phyloP scores from a whole-genome alignment of 2,888 invertebrate species.

The Andrena bicolor region DNA sequence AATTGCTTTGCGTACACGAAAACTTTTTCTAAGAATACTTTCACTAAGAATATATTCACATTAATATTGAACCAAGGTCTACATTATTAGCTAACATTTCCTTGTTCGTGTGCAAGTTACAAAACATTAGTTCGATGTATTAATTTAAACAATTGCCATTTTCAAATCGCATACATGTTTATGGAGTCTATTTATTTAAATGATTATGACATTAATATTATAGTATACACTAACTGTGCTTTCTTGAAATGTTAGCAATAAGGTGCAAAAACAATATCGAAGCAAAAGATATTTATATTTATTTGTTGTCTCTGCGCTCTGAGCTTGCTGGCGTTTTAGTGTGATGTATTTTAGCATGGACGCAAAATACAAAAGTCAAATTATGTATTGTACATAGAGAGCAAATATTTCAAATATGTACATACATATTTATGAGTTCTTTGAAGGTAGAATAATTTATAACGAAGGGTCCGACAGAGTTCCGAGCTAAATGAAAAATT shows the following conservation, averaged over 20 bases:
- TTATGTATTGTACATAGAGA: slow-evolving; percentile 38
- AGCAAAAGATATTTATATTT: slow-evolving; percentile 28
- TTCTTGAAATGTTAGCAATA: slow-evolving; percentile 46
- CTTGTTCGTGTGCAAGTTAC: slow-evolving; percentile 6
- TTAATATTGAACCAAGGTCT: slow-evolving; percentile 18
- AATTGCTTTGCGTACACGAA: slow-evolving; percentile 39
- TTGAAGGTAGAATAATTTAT: slow-evolving; percentile 54
- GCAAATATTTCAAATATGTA: slow-evolving; percentile 43
- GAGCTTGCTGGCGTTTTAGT: slow-evolving; percentile 33
- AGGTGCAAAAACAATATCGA: slow-evolving; percentile 32
- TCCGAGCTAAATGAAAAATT: slow-evolving; percentile 15
- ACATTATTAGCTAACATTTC: slow-evolving; percentile 31
- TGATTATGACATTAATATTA: slow-evolving; percentile 20
- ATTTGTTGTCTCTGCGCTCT: slow-evolving; percentile 11
- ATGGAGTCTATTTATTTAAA: slow-evolving; percentile 22
- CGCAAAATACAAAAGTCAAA: slow-evolving; percentile 33
- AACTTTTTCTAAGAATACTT: slow-evolving; percentile 36
- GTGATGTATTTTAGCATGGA: slow-evolving; percentile 42
- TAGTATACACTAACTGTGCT: slow-evolving; percentile 21
- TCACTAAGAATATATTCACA: slow-evolving; percentile 29
- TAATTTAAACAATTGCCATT: slow-evolving; percentile 10
- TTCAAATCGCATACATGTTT: slow-evolving; percentile 29
- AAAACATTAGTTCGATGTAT: background rate
- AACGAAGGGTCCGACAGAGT: slow-evolving; percentile 14
- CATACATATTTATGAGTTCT: slow-evolving; percentile 44